Base-by-base conservation (phyloP, 2,113 vertebrate genomes). In the Lichenostomus cassidix region DNA sequence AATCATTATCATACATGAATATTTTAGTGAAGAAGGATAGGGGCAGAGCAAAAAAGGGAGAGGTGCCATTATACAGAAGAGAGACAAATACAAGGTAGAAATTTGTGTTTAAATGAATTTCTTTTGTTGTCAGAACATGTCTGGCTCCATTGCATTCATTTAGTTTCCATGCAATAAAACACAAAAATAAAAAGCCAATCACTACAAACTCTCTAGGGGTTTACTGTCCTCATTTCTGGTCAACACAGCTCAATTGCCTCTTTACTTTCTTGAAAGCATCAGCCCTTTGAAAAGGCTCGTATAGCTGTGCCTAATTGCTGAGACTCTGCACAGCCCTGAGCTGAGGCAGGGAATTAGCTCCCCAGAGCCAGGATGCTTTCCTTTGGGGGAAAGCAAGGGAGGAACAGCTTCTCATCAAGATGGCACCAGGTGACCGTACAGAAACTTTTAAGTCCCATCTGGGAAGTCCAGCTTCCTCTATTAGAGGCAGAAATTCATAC, bases 181-280 rank as follows among this genome's bases (percentile, higher is more conserved):
- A 15, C 23, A 69, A 55, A 90, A 87, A 79, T 69, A 70, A 89
- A 77, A 92, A 90, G 75, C 20, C 55, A 65, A 83, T 85, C 89
- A 53, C 47, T 60, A 25, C 44, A 52, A 90, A 68, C 25, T 96
- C 94, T 96, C 76, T 49, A 53, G 90, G 69, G 82, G 92, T 92
- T 86, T 64, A 39, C 49, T 83, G 87, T 88, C 76, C 85, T 64
- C 88, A 71, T 83, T 97, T 96, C 76, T 73, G 87, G 92, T 94
- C 85, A 94, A 33, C 52, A 47, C 63, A 79, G 53, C 75, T 56
- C 76, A 37, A 12, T 60, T 89, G 83, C 28, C 62, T 81, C 53
- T 93, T 28, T 42, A 44, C 52, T 77, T 56, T 74, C 31, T 49
- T 78, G 83, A 92, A 69, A 80, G 59, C 79, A 74, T 70, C 68